These are phyloP conservation scores for Calvadosia cruxmelitensis DNA, from an alignment of 30 jellyfish, hydroid and myxozoan genomes.

Conservation along the genomic window DNA sequence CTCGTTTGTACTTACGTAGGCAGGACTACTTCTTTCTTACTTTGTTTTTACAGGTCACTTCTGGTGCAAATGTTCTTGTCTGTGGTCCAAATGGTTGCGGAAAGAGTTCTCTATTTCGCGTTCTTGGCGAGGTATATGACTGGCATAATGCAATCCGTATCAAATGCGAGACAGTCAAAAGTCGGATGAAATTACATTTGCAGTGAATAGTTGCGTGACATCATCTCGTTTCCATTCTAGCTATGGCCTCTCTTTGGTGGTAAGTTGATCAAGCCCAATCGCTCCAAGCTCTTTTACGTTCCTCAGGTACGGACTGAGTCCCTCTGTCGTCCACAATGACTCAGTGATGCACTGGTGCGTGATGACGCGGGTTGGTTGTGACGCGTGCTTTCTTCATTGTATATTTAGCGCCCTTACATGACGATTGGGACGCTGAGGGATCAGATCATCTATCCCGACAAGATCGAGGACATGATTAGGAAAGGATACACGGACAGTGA, in stretches of 20 bases:
- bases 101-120: slow-evolving; percentile 88
- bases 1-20: too few species aligned
- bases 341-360: background rate
- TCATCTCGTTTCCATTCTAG: slow-evolving; percentile 16
- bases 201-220: background rate
- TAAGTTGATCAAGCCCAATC: slow-evolving; percentile 73
- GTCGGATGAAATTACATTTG: too few species aligned
- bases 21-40: too few species aligned
- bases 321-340: background rate
- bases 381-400: too few species aligned
- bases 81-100: slow-evolving; percentile 99
- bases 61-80: slow-evolving; percentile 91
- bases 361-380: background rate
- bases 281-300: slow-evolving; percentile 48
- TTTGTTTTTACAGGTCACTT: slow-evolving; percentile 44
- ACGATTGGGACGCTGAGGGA: slow-evolving; percentile 94
- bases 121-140: slow-evolving; percentile 83
- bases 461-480: slow-evolving; percentile 65
- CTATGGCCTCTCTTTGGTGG: slow-evolving; percentile 98
- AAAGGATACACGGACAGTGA: slow-evolving; percentile 70
- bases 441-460: slow-evolving; percentile 87
- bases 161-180: background rate
- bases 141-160: background rate
- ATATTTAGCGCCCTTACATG: slow-evolving; percentile 98
- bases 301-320: slow-evolving; percentile 42